Conservation (phyloP, 2,113 vertebrate species). For the Rhinoptilus africanus region DNA sequence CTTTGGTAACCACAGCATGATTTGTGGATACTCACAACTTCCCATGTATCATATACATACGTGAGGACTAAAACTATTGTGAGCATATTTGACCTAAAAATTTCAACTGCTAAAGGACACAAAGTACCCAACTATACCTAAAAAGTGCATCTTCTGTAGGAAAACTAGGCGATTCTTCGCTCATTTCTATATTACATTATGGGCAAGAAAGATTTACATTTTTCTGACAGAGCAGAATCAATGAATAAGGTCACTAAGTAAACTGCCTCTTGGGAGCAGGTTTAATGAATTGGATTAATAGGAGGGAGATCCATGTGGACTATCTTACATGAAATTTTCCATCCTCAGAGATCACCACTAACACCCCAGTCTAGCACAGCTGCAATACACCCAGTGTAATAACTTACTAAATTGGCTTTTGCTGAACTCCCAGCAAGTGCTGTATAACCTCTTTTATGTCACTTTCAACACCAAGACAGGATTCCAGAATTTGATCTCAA, state of each 20-base stretch:
- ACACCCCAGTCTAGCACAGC: not conserved
- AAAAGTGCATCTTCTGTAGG: not conserved
- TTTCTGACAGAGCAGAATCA: not conserved
- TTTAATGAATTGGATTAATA: not conserved
- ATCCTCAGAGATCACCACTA: not conserved
- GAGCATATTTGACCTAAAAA: not conserved
- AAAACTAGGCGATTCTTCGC: not conserved
- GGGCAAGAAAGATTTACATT: not conserved
- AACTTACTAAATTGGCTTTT: not conserved
- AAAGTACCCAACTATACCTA: not conserved
- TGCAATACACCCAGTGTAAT: not conserved
- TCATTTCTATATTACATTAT: not conserved
- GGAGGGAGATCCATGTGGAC: not conserved
- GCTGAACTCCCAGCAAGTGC: not conserved
- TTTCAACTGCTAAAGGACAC: not conserved
- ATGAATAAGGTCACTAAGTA: not conserved
- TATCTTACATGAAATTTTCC: not conserved
- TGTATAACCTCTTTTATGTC: not conserved
- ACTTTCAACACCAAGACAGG: not conserved
- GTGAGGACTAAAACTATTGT: not conserved
- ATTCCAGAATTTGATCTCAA: not conserved
- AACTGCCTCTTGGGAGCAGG: not conserved
- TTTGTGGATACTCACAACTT: not conserved
- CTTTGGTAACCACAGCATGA: not conserved
- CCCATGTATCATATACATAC: not conserved